Evolutionary conservation across 2,797 vertebrate genomes (phyloP).

Genomic region (Steatocranus sp.): DNA sequence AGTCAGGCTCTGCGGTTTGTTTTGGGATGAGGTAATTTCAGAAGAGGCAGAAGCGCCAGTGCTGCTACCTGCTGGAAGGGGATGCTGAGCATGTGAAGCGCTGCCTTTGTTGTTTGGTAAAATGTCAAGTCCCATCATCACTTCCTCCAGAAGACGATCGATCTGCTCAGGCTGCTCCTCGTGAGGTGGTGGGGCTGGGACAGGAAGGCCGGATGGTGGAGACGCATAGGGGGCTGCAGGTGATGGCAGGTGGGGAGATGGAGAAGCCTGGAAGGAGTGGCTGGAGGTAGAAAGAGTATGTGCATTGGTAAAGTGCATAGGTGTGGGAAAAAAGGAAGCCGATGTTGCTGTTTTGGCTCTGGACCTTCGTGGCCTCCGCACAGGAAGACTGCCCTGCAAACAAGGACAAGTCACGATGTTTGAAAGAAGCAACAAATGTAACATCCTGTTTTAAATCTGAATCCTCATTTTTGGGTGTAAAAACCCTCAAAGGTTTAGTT

Average conservation of each 20-base stretch:
- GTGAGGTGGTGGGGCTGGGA: background rate
- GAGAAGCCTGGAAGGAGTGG: background rate
- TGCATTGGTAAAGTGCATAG: background rate
- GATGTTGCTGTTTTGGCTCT: background rate
- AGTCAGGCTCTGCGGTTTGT: background rate
- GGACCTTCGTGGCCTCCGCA: background rate
- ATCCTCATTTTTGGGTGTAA: background rate
- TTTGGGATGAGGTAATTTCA: background rate
- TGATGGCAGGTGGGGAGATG: background rate
- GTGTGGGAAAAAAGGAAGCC: background rate
- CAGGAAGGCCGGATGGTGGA: constrained; percentile 4
- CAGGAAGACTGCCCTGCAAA: constrained; percentile 34
- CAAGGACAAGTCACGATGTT: background rate
- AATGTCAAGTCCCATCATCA: constrained; percentile 65
- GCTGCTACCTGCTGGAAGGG: background rate
- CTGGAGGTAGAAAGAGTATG: background rate
- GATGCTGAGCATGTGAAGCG: background rate
- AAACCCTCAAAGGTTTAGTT: background rate
- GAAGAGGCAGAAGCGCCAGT: background rate
- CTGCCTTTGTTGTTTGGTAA: constrained; percentile 13
- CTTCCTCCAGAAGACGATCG: constrained; percentile 65
- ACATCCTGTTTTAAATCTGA: background rate
- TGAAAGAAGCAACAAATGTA: background rate
- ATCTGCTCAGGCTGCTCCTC: constrained; percentile 46
- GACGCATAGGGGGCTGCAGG: background rate